A percentile compares a stretch with the other conserved stretches of the same genome.
Conservation (phyloP, 2,888 invertebrate genomes). For the Cremastinae sp. region DNA sequence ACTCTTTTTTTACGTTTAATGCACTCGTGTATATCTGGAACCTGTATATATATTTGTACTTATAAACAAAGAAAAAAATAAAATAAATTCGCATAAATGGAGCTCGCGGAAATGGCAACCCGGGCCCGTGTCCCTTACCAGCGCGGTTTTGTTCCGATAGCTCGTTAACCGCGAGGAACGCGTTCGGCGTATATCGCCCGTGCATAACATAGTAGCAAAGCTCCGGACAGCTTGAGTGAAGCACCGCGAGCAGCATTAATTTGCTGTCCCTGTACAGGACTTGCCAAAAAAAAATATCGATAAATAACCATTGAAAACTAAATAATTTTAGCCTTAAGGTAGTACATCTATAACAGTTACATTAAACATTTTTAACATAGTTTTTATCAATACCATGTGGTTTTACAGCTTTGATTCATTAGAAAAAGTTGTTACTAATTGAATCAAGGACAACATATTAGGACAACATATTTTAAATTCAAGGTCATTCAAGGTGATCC, state of each 20-base stretch:
- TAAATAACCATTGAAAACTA: too few relatives aligned
- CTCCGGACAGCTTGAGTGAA: constrained; percentile 55
- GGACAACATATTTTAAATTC: too few relatives aligned
- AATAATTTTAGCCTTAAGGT: too few relatives aligned
- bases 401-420: too few relatives aligned
- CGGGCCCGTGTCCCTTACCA: constrained; percentile 54
- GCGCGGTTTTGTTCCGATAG: constrained; percentile 70
- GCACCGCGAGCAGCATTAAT: constrained; percentile 58
- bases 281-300: background rate
- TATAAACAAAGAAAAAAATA: background rate
- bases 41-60: background rate
- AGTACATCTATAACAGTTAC: too few relatives aligned
- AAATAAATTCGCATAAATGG: constrained; percentile 28
- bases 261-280: constrained; percentile 14
- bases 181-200: constrained; percentile 61
- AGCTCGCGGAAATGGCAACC: constrained; percentile 61
- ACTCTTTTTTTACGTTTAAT: too few relatives aligned
- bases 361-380: too few relatives aligned
- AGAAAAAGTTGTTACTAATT: too few relatives aligned
- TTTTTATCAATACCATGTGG: too few relatives aligned
- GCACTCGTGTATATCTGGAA: too few relatives aligned
- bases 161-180: constrained; percentile 71
- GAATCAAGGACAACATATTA: too few relatives aligned
- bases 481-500: too few relatives aligned
- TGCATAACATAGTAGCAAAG: constrained; percentile 71